These are phyloP conservation scores for Caradrina clavipalpis DNA, from an alignment of 2,888 invertebrate species.

Conservation along the genomic window DNA sequence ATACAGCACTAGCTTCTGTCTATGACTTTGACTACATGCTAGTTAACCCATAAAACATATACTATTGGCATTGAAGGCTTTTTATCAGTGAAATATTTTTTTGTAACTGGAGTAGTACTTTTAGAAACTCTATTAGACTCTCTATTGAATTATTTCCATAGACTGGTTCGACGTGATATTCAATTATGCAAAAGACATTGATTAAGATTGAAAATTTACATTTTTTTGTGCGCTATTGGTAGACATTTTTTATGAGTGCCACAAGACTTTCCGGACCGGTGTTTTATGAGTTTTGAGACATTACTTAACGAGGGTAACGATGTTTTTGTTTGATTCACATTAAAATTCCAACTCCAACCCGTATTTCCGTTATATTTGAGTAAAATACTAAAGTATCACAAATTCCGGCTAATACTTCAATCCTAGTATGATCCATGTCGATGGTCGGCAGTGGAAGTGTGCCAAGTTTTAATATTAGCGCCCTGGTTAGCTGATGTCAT, in stretches of 20 bases:
- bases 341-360: slow-evolving; percentile 2
- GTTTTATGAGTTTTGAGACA: not conserved
- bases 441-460: slow-evolving; percentile 73
- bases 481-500: slow-evolving; percentile 83
- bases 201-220: not conserved
- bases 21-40: not conserved
- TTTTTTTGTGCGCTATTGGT: not conserved
- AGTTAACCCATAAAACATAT: not conserved
- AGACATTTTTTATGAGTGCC: not conserved
- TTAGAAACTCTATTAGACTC: no score
- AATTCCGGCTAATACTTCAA: slow-evolving; percentile 52
- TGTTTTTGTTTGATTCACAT: slow-evolving; percentile 6
- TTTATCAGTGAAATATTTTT: no score
- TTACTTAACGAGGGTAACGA: not conserved
- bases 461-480: slow-evolving; percentile 89
- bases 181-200: not conserved
- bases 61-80: not conserved
- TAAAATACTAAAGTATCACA: slow-evolving; percentile 28
- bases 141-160: no score
- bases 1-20: not conserved
- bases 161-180: not conserved
- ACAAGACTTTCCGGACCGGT: not conserved
- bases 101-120: no score
- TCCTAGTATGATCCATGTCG: slow-evolving; percentile 76
- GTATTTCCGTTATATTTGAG: slow-evolving; percentile 46